Percentiles rank a stretch among this genome's conserved stretches.
Conservation (phyloP, 2,797 vertebrate species). For the Onychomys torridus region DNA sequence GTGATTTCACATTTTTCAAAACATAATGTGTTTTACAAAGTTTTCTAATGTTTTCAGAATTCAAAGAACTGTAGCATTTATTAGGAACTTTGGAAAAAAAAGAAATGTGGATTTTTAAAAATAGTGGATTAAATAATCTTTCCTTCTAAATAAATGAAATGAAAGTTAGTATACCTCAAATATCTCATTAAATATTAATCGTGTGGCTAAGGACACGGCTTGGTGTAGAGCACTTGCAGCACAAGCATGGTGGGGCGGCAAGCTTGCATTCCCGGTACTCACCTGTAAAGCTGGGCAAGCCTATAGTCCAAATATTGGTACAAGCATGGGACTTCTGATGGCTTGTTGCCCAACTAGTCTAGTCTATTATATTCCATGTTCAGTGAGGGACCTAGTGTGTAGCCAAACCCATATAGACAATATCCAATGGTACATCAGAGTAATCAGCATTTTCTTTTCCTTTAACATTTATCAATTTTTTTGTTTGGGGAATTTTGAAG, state of each 20-base stretch:
- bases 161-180: neutral
- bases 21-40: neutral
- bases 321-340: neutral
- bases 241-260: neutral
- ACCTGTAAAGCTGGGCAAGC: neutral
- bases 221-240: neutral
- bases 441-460: neutral
- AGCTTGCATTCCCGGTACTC: neutral
- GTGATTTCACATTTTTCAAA: neutral
- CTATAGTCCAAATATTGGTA: neutral
- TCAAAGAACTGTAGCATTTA: neutral
- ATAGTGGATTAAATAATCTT: neutral
- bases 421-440: neutral
- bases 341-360: neutral
- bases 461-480: neutral
- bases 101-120: neutral
- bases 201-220: neutral
- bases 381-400: neutral
- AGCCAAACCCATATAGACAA: neutral
- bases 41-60: constrained; percentile 5
- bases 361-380: neutral
- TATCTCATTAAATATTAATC: constrained; percentile 8
- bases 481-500: neutral
- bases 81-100: neutral
- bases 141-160: constrained; percentile 32